Percentiles rank a stretch among this genome's conserved stretches.
Evolutionary conservation across 1,140 invertebrate species (phyloP).

Genomic region (Lordiphosa stackelbergi): DNA sequence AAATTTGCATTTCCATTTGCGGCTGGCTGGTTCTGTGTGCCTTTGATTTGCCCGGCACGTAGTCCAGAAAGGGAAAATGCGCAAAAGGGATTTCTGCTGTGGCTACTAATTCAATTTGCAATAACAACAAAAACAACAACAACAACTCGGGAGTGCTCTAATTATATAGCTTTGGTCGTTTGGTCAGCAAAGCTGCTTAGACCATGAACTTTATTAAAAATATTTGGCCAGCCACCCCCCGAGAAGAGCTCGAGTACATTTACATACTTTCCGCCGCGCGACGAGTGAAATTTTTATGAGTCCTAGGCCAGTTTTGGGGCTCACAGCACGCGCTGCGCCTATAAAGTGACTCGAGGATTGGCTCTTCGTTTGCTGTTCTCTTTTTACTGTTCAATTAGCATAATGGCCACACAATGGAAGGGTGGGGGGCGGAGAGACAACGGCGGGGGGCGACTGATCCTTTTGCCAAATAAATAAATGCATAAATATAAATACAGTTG

Average conservation of each 20-base stretch:
- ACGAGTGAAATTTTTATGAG: conserved; percentile 64
- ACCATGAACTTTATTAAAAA: conserved; percentile 71
- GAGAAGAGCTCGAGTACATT: conserved; percentile 29
- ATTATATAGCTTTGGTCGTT: conserved; percentile 58
- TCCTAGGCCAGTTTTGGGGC: conserved; percentile 36
- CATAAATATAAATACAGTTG: conserved; percentile 66
- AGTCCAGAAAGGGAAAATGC: conserved; percentile 33
- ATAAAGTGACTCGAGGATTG: conserved; percentile 52
- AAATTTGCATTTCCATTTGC: conserved; percentile 74
- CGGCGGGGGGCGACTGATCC: conserved; percentile 57
- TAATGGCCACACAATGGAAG: conserved; percentile 63
- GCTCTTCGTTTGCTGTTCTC: conserved; percentile 17
- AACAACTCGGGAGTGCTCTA: conserved; percentile 44
- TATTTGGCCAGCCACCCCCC: conserved; percentile 49
- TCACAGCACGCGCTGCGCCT: conserved; percentile 59
- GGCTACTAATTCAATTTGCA: conserved; percentile 73
- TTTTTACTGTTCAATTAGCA: conserved; percentile 76
- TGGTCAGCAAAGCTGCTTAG: conserved; percentile 66
- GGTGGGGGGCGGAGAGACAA: neutral
- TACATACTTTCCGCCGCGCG: conserved; percentile 44
- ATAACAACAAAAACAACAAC: conserved; percentile 48
- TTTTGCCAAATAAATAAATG: conserved; percentile 76
- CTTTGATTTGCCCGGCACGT: conserved; percentile 64
- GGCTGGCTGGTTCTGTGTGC: conserved; percentile 30
- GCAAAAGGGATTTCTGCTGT: conserved; percentile 66